These are phyloP conservation scores for Pelmatolapia mariae DNA, from an alignment of 2,113 vertebrate species.

Conservation along the genomic window DNA sequence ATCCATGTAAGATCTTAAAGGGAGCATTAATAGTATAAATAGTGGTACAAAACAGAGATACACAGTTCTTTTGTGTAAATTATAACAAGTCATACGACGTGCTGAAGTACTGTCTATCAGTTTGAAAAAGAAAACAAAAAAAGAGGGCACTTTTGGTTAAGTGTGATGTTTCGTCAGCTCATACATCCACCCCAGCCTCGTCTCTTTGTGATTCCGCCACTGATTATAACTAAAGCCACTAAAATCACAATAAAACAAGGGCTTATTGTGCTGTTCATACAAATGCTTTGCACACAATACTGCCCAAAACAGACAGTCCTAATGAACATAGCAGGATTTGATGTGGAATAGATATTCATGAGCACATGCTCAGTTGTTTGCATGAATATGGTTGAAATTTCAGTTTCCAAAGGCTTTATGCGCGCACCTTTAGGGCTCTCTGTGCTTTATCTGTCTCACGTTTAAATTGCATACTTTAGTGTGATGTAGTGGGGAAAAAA, in stretches of 20 bases:
- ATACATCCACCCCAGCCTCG: neutral
- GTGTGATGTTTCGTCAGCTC: neutral
- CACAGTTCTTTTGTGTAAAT: neutral
- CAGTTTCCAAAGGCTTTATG: neutral
- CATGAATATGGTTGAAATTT: neutral
- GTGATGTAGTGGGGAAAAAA: neutral
- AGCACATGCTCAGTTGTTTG: neutral
- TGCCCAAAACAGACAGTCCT: neutral
- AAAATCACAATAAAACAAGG: neutral
- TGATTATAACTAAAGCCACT: neutral
- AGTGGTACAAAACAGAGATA: neutral
- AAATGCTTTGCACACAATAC: neutral
- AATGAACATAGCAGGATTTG: neutral
- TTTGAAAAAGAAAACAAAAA: neutral
- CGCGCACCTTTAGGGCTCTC: neutral
- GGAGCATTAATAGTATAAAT: neutral
- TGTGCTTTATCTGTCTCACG: neutral
- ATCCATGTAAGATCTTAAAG: neutral
- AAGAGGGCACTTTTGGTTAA: neutral
- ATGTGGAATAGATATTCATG: neutral
- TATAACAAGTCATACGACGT: neutral
- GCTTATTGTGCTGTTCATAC: neutral
- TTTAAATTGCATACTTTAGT: neutral
- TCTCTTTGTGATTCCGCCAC: neutral
- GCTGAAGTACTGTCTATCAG: neutral